Percentiles rank a stretch among this genome's conserved stretches.
phyloP scores from a whole-genome alignment of 2,797 vertebrate species.

The Selene dorsalis region DNA sequence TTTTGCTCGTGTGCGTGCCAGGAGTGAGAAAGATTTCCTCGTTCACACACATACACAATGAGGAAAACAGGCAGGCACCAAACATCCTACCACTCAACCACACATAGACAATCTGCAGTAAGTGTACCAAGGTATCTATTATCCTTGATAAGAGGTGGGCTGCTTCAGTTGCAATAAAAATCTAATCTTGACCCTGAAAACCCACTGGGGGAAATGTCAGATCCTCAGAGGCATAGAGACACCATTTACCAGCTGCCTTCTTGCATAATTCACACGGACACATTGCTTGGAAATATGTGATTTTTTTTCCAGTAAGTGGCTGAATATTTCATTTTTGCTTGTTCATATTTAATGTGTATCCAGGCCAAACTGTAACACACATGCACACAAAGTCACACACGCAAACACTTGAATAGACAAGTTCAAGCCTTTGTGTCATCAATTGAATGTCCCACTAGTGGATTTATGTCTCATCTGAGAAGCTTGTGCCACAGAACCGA shows the following conservation, averaged over 20 bases:
- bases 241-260: constrained; percentile 71
- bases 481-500: constrained; percentile 5
- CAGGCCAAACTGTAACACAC: constrained; percentile 60
- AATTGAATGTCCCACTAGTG: background rate
- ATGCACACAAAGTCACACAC: constrained; percentile 16
- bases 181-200: constrained; percentile 66
- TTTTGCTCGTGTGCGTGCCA: constrained; percentile 16
- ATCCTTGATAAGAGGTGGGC: constrained; percentile 39
- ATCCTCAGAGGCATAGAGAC: constrained; percentile 57
- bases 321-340: constrained; percentile 77
- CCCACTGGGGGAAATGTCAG: constrained; percentile 57
- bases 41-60: constrained; percentile 10
- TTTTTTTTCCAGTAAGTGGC: constrained; percentile 47
- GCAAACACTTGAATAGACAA: constrained; percentile 6
- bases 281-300: constrained; percentile 69
- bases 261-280: constrained; percentile 78
- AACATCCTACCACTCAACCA: constrained; percentile 10
- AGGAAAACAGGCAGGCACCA: background rate
- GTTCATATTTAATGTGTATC: constrained; percentile 77
- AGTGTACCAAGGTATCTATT: constrained; percentile 26
- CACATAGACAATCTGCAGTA: constrained; percentile 30
- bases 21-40: constrained; percentile 32
- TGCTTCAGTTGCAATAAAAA: constrained; percentile 57
- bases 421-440: constrained; percentile 27
- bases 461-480: constrained; percentile 35